Evolutionary conservation across 1,140 invertebrate genomes (phyloP), one percentile per base, ranked within the genome.

Genomic region (Armadillidium nasatum): DNA sequence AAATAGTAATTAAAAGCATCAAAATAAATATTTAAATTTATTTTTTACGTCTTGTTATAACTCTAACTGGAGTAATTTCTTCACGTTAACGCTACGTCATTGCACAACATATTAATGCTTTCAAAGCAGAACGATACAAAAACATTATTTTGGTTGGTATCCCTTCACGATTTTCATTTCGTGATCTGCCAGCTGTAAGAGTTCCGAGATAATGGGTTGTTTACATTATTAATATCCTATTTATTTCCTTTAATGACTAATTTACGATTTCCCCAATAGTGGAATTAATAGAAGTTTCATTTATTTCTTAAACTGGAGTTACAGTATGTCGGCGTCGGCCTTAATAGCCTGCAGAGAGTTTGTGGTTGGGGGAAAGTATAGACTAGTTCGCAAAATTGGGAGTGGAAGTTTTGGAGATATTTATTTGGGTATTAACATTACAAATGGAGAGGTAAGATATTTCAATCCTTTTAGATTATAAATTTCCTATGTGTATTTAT

Each of bases 401-500:
- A 96, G 94, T 85, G 97, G 97, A 80, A 98, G 96, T 7, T 99
- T 99, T 87, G 97, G 97, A 84, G 97, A 99, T 87, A 99, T 99
- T 85, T 99, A 96, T 86, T 88, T 99, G 85, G 82, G 82, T 44
- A 82, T 82, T 45, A 82, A 81, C 76, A 81, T 81, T 44, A 82
- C 81, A 44, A 82, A 82, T 80, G 81, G 81, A 72, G 81, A 99
- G 90, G 92, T 93, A 88, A 88, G 85, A 11, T 10, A 19, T 33
- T 33, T 33, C 33, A 33, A 33, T 33, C 6, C 33, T 33, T 33
- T 33, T 33, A 33, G 6, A 6, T 33, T 33, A 33, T 6, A 6
- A 33, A 3, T 3, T 3, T 33, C 6, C 1, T 3, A 33, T 33
- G 33, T 6, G 6, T 33, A 33, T 33, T 33, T 33, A 3, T 33